These are phyloP conservation scores for Andrena flavipes DNA, from an alignment of 2,888 invertebrate genomes.

Conservation along the genomic window DNA sequence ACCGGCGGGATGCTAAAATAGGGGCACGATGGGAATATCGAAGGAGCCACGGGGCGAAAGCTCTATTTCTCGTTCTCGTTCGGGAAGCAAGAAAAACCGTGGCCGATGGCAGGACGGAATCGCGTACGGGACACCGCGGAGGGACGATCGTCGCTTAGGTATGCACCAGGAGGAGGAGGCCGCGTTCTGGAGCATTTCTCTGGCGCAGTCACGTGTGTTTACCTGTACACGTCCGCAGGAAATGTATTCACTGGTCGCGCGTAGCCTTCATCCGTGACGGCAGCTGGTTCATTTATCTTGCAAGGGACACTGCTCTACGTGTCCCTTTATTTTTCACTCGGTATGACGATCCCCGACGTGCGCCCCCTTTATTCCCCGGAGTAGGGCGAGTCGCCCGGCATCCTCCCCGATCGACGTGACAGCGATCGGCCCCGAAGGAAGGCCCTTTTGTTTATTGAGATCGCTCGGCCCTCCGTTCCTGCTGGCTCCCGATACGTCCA, in stretches of 20 bases:
- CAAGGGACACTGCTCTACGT: slow-evolving; percentile 53
- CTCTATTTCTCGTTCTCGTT: not conserved
- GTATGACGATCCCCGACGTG: slow-evolving; percentile 58
- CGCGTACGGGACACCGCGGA: slow-evolving; percentile 26
- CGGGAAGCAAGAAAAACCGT: slow-evolving; percentile 29
- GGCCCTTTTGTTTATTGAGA: slow-evolving; percentile 47
- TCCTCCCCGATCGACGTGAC: slow-evolving; percentile 47
- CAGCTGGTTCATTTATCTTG: slow-evolving; percentile 76
- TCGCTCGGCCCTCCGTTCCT: slow-evolving; percentile 8
- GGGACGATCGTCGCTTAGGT: slow-evolving; percentile 46
- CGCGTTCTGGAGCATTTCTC: slow-evolving; percentile 31
- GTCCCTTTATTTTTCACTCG: slow-evolving; percentile 52
- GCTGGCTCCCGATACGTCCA: not conserved
- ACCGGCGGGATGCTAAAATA: not conserved
- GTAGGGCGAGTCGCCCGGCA: slow-evolving; percentile 33
- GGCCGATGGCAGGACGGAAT: slow-evolving; percentile 29
- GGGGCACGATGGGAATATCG: not conserved
- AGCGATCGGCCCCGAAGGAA: slow-evolving; percentile 38
- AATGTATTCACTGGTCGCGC: slow-evolving; percentile 71
- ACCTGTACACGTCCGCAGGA: slow-evolving; percentile 63
- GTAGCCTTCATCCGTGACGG: slow-evolving; percentile 68
- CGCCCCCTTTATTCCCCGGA: slow-evolving; percentile 46
- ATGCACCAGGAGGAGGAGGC: slow-evolving; percentile 39
- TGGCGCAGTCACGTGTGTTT: slow-evolving; percentile 57
- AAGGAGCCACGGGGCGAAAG: not conserved